Conservation (phyloP, 2,888 invertebrate genomes). For the Pseudococcus longispinus region DNA sequence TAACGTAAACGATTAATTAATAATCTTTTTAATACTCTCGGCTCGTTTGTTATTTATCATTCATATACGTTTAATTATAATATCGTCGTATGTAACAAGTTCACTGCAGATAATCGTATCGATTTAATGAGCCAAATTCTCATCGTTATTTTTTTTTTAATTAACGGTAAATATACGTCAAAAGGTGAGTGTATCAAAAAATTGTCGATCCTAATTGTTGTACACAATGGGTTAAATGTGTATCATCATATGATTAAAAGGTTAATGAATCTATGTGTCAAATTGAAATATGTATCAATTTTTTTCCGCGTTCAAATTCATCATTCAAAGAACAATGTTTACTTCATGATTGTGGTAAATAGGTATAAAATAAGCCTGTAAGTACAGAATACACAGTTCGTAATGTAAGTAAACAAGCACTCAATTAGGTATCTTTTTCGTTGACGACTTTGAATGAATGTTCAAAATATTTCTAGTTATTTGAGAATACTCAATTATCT, state of each 20-base stretch:
- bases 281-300: background rate
- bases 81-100: background rate
- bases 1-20: constrained; percentile 40
- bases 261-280: constrained; percentile 10
- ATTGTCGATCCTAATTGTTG: constrained; percentile 17
- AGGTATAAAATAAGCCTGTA: background rate
- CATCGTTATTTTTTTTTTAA: constrained; percentile 51
- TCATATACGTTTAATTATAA: constrained; percentile 41
- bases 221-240: constrained; percentile 18
- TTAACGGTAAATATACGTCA: constrained; percentile 47
- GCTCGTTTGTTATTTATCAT: constrained; percentile 19
- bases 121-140: constrained; percentile 54
- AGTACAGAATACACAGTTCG: too few relatives aligned
- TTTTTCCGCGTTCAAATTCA: background rate
- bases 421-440: background rate
- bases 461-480: background rate
- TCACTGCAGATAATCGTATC: constrained; percentile 43
- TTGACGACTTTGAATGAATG: background rate
- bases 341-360: background rate
- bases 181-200: background rate
- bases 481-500: background rate
- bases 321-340: constrained; percentile 5
- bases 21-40: background rate
- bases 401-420: too few relatives aligned
- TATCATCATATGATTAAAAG: constrained; percentile 15